Percentiles rank a stretch among this genome's conserved stretches.
Evolutionary conservation across 2,888 invertebrate species (phyloP).

Genomic region (Sinotaia quadrata): DNA sequence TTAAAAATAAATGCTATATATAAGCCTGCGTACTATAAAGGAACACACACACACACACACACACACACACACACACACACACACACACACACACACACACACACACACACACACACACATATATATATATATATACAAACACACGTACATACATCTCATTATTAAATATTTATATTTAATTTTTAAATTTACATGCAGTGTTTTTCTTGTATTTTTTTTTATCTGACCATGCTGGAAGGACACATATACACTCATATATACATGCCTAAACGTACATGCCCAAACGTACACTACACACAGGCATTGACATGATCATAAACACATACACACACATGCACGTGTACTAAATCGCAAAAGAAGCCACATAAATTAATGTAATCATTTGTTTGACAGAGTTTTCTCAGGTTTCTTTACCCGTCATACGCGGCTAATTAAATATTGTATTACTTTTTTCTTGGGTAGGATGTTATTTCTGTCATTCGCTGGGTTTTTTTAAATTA

Average conservation of each 20-base stretch:
- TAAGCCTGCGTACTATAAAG: neutral
- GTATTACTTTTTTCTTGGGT: no score
- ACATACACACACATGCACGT: conserved; percentile 9
- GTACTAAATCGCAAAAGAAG: no score
- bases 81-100: conserved; percentile 11
- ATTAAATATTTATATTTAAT: no score
- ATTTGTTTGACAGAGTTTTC: no score
- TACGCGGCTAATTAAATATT: no score
- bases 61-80: conserved; percentile 6
- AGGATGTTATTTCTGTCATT: no score
- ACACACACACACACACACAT: conserved; percentile 8
- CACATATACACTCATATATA: neutral
- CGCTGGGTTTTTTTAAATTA: no score
- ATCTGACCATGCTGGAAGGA: no score
- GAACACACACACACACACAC: neutral
- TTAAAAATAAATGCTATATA: neutral
- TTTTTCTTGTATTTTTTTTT: no score
- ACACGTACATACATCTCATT: neutral
- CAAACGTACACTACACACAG: neutral
- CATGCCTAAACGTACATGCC: neutral
- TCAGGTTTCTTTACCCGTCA: no score
- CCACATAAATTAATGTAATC: no score
- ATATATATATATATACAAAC: neutral
- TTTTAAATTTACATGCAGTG: no score
- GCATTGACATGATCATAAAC: neutral